Conservation (phyloP, 2,888 invertebrate genomes). For the Orchesellides sinensis region DNA sequence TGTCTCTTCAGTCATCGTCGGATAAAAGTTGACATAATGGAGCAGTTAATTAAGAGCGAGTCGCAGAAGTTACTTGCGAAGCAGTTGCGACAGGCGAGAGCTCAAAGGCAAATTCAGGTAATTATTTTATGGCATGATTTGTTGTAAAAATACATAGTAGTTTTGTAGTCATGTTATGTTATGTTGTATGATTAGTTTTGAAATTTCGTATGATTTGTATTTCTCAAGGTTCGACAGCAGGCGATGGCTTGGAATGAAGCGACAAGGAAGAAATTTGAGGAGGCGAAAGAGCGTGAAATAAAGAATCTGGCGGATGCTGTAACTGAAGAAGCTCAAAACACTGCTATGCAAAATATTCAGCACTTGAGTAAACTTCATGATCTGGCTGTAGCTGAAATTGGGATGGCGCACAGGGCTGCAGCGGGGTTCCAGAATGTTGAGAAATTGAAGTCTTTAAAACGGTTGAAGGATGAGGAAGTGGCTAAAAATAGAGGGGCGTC, state of each 20-base stretch:
- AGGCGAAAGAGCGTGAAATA: conserved; percentile 50
- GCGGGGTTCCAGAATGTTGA: conserved; percentile 48
- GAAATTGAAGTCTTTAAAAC: conserved; percentile 44
- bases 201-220: background rate
- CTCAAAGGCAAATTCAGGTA: conserved; percentile 63
- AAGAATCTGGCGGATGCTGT: conserved; percentile 17
- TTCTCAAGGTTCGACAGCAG: conserved; percentile 66
- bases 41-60: conserved; percentile 60
- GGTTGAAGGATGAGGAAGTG: conserved; percentile 44
- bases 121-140: background rate
- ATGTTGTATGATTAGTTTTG: background rate
- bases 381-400: conserved; percentile 65
- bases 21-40: conserved; percentile 37
- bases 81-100: conserved; percentile 54
- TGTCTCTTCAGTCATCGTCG: background rate
- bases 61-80: conserved; percentile 39
- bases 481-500: conserved; percentile 56
- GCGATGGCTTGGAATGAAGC: conserved; percentile 62
- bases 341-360: conserved; percentile 53
- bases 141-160: background rate
- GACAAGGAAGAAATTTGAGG: conserved; percentile 50
- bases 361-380: conserved; percentile 52
- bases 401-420: conserved; percentile 66
- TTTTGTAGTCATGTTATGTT: background rate
- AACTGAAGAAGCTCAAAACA: conserved; percentile 46